Base-by-base conservation (phyloP, 2,797 vertebrate species). In the Microctenopoma stevenorrisi region DNA sequence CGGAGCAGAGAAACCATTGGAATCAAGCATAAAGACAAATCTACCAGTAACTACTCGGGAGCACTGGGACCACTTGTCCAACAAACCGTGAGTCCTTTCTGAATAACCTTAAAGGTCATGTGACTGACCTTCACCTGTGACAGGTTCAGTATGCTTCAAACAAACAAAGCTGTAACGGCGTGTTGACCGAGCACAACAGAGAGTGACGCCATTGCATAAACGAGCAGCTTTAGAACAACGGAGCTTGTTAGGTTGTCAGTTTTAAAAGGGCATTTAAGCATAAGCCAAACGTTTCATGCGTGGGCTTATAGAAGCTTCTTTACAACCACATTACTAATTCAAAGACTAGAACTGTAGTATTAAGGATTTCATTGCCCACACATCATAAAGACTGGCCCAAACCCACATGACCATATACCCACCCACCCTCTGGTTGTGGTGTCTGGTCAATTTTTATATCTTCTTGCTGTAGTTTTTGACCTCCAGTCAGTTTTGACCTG, bases 61-160 rank as follows among this genome's bases (percentile, higher is more conserved):
- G 18, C 11, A 7, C 15, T 16, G 42, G 30, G 63, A 58, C 49
- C 22, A 52, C 48, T 58, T 54, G 35, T 28, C 10, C 5, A 72
- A 55, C 25, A 38, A 68, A 68, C 25, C 1, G 7, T 2, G 43
- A 42, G 28, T 62, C 50, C 54, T 74, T 52, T 26, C 28, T 40
- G 18, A 68, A 38, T 1, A 7, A 40, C 42, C 56, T 68, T 72
- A 37, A 33, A 52, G 13, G 4, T 26, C 7, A 51, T 37, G 48
- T 72, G 61, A 65, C 71, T 40, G 46, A 68, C 26, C 43, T 42
- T 58, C 16, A 57, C 28, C 4, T 66, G 15, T 25, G 16, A 58
- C 55, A 12, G 50, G 18, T 59, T 78, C 62, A 71, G 60, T 54
- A 56, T 66, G 78, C 80, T 79, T 81, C 70, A 73, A 47, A 71